Conservation (phyloP, 2,888 invertebrate species). For the Xestia c-nigrum region DNA sequence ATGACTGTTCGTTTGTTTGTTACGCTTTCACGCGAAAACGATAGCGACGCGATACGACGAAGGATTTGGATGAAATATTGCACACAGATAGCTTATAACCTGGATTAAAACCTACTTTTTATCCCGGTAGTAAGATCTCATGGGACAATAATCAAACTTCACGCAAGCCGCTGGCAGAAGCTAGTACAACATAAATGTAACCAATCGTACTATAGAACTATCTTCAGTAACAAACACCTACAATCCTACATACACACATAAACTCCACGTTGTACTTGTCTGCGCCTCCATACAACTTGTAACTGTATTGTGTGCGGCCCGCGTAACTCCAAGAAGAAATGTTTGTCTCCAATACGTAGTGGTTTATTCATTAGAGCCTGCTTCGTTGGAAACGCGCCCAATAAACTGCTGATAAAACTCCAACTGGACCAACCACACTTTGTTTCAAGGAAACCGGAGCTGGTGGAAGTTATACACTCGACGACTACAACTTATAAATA, state of each 20-base stretch:
- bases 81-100: no score
- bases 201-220: neutral
- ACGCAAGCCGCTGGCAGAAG: no score
- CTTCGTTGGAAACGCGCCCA: conserved; percentile 68
- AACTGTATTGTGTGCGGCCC: conserved; percentile 36
- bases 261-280: conserved; percentile 18
- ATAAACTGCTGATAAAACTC: conserved; percentile 79
- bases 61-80: no score
- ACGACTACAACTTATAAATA: neutral
- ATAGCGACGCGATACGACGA: no score
- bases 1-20: no score
- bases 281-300: conserved; percentile 41
- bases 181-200: neutral
- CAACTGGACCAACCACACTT: conserved; percentile 67
- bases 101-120: no score
- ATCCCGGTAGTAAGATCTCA: no score
- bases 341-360: conserved; percentile 64
- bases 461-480: conserved; percentile 39
- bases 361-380: conserved; percentile 76
- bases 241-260: conserved; percentile 19
- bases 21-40: no score
- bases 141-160: no score
- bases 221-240: neutral
- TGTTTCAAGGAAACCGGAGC: conserved; percentile 45
- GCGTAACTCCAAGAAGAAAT: conserved; percentile 55